These are phyloP conservation scores for Itoplectis maculator DNA, from an alignment of 2,888 invertebrate genomes.

Conservation along the genomic window DNA sequence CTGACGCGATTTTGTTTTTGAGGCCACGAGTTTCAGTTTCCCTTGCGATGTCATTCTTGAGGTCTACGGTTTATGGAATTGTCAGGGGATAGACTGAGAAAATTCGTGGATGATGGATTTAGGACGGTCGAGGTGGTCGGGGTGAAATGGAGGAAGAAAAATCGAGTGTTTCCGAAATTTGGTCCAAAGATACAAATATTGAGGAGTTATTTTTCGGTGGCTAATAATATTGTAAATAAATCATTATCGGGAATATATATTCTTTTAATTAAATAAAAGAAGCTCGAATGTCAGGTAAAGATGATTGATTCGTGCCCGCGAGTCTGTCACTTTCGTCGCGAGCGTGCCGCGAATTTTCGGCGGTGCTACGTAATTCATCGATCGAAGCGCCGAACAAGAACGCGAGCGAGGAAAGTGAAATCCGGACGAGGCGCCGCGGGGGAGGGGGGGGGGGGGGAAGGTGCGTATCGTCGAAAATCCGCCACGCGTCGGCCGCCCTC, in stretches of 20 bases:
- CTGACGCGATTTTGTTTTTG: neutral
- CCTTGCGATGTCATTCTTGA: too few relatives aligned
- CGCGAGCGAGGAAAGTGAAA: constrained; percentile 27
- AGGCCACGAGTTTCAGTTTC: neutral
- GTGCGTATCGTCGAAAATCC: neutral
- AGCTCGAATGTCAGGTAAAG: neutral
- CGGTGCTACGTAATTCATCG: constrained; percentile 35
- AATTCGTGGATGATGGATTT: too few relatives aligned
- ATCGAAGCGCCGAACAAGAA: neutral
- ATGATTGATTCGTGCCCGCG: constrained; percentile 17
- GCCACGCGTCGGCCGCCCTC: constrained; percentile 36
- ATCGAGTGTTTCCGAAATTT: too few relatives aligned
- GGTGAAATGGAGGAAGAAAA: too few relatives aligned
- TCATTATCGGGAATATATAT: too few relatives aligned
- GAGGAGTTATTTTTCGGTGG: too few relatives aligned
- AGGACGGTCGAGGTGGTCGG: too few relatives aligned
- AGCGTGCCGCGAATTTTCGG: constrained; percentile 15
- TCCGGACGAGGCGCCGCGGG: too few relatives aligned
- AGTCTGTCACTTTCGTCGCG: neutral
- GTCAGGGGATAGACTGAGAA: too few relatives aligned
- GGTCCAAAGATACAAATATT: too few relatives aligned
- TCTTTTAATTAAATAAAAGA: neutral
- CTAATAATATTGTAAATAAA: too few relatives aligned
- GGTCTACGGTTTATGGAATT: too few relatives aligned
- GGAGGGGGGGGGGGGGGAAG: constrained; percentile 17